These are phyloP conservation scores for Fulica atra DNA, from an alignment of 2,113 vertebrate genomes.

Conservation along the genomic window DNA sequence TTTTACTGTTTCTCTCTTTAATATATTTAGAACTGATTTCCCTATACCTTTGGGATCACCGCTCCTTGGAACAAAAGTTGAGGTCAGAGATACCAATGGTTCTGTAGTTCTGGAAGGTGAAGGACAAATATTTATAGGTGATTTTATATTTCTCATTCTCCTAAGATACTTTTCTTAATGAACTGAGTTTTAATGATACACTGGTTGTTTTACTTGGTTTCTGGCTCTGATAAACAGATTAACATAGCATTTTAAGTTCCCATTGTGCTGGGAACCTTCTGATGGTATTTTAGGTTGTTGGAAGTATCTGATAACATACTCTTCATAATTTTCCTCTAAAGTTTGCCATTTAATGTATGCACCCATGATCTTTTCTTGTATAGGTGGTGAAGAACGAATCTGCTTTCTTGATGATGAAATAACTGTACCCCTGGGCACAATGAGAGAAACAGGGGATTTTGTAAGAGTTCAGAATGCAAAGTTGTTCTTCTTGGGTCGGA, in stretches of 20 bases:
- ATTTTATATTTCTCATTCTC: constrained; percentile 25
- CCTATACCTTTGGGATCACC: constrained; percentile 84
- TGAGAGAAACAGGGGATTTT: constrained; percentile 93
- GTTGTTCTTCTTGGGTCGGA: constrained; percentile 87
- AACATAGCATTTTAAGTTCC: background rate
- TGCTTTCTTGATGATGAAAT: constrained; percentile 90
- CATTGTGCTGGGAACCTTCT: background rate
- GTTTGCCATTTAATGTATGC: background rate
- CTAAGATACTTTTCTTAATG: background rate
- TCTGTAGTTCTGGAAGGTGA: constrained; percentile 82
- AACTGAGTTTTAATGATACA: background rate
- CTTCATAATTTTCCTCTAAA: background rate
- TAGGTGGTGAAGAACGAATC: constrained; percentile 88
- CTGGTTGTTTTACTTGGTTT: background rate
- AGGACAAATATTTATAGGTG: constrained; percentile 94
- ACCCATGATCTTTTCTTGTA: background rate
- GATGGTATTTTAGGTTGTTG: background rate
- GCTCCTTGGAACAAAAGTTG: constrained; percentile 85
- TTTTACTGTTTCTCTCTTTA: constrained; percentile 14
- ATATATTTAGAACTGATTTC: constrained; percentile 66
- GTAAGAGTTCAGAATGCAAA: constrained; percentile 75
- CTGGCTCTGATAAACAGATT: background rate
- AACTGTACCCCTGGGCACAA: constrained; percentile 75
- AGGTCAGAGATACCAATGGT: constrained; percentile 83
- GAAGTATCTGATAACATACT: background rate